Conservation (phyloP, 2,888 invertebrate genomes). For the Drymonia ruficornis region DNA sequence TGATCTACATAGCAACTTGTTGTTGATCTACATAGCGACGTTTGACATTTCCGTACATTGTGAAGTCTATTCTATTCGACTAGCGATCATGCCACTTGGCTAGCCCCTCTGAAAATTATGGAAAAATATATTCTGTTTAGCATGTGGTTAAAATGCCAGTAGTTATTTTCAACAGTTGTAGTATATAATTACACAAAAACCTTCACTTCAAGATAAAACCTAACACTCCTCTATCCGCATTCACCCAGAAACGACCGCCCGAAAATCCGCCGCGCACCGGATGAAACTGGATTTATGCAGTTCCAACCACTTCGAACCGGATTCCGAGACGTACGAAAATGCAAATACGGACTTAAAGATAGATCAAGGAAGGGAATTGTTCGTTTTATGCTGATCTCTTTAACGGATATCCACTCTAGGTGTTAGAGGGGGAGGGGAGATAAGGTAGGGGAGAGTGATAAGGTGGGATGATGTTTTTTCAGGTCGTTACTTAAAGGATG, state of each 20-base stretch:
- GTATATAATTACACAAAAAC: background rate
- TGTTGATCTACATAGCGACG: no score
- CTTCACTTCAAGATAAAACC: background rate
- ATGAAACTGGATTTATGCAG: constrained; percentile 62
- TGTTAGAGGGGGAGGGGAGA: constrained; percentile 1
- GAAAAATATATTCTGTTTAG: no score
- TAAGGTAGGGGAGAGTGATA: background rate
- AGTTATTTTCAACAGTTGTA: no score
- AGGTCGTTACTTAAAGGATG: no score
- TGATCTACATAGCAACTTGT: no score
- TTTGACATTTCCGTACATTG: no score
- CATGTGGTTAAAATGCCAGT: no score
- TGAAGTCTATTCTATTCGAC: no score
- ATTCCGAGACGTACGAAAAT: constrained; percentile 38
- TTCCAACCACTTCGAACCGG: constrained; percentile 41
- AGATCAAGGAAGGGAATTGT: constrained; percentile 45
- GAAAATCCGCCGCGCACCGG: constrained; percentile 46
- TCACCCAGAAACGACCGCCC: constrained; percentile 33
- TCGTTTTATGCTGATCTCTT: constrained; percentile 38
- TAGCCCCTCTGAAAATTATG: no score
- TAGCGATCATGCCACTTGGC: no score
- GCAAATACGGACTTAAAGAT: constrained; percentile 51
- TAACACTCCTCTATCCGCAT: constrained; percentile 13
- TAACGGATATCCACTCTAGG: constrained; percentile 16
- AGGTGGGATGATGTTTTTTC: background rate